phyloP scores from a whole-genome alignment of 2,113 vertebrate genomes.

The Empidonax alnorum region DNA sequence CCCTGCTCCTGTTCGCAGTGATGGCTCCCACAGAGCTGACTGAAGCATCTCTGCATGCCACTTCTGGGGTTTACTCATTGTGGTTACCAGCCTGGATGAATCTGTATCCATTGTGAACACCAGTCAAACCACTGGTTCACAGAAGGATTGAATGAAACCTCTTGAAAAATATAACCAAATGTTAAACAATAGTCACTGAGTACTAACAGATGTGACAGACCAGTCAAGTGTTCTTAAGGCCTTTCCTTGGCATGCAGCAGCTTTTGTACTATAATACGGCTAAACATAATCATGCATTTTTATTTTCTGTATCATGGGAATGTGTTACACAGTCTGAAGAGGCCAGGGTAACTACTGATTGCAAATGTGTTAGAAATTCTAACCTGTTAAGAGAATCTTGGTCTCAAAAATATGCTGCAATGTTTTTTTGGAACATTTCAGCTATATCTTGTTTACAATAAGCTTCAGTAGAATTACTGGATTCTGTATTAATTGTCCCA shows the following conservation, averaged over 20 bases:
- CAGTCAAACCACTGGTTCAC: not conserved
- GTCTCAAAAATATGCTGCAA: not conserved
- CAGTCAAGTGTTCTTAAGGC: conserved; percentile 1
- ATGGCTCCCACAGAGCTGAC: conserved; percentile 2
- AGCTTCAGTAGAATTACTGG: not conserved
- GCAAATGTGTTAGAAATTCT: not conserved
- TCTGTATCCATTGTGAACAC: not conserved
- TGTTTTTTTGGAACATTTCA: not conserved
- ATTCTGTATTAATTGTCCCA: not conserved
- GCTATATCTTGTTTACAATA: not conserved
- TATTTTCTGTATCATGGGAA: not conserved
- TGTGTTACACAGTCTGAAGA: not conserved
- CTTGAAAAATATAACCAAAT: not conserved
- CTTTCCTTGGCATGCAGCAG: not conserved
- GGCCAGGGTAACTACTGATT: not conserved
- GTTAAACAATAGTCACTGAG: conserved; percentile 27
- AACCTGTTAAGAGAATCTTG: not conserved
- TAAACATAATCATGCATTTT: not conserved
- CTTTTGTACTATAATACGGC: not conserved
- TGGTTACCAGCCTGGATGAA: not conserved
- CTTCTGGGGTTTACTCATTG: not conserved
- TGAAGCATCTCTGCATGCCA: not conserved
- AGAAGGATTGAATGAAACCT: not conserved
- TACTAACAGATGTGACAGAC: conserved; percentile 28
- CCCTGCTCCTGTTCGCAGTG: not conserved